Conservation (phyloP, 2,797 vertebrate species). For the Passerculus sandwichensis region DNA sequence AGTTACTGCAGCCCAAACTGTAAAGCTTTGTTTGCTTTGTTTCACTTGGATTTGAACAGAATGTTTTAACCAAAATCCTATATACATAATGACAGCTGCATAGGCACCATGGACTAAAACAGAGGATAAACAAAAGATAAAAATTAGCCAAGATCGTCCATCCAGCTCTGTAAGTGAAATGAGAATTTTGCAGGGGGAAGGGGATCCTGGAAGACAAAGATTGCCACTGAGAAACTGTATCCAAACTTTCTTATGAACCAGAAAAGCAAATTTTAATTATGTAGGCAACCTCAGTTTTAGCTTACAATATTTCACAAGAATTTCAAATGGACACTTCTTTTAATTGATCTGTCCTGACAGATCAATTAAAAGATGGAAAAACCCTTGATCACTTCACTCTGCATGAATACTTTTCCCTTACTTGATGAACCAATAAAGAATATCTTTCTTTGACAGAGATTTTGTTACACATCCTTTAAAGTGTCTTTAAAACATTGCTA, state of each 20-base stretch:
- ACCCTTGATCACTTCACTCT: not conserved
- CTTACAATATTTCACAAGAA: not conserved
- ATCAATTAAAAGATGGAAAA: not conserved
- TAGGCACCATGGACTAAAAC: not conserved
- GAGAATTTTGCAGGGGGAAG: not conserved
- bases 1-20: not conserved
- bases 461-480: not conserved
- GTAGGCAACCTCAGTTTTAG: not conserved
- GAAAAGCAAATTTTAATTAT: not conserved
- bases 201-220: not conserved
- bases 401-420: not conserved
- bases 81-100: not conserved
- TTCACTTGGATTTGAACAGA: not conserved
- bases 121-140: not conserved
- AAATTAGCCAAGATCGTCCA: not conserved
- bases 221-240: not conserved
- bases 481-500: not conserved
- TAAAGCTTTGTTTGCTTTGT: not conserved
- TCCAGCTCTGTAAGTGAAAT: not conserved
- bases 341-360: not conserved
- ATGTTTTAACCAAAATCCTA: not conserved
- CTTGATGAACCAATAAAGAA: not conserved
- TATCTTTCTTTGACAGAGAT: fast-evolving
- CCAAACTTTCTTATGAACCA: not conserved
- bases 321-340: not conserved